Percentiles rank a stretch among this genome's conserved stretches.
Evolutionary conservation across 1,140 invertebrate genomes (phyloP).

Genomic region (Bombus haemorrhoidalis): DNA sequence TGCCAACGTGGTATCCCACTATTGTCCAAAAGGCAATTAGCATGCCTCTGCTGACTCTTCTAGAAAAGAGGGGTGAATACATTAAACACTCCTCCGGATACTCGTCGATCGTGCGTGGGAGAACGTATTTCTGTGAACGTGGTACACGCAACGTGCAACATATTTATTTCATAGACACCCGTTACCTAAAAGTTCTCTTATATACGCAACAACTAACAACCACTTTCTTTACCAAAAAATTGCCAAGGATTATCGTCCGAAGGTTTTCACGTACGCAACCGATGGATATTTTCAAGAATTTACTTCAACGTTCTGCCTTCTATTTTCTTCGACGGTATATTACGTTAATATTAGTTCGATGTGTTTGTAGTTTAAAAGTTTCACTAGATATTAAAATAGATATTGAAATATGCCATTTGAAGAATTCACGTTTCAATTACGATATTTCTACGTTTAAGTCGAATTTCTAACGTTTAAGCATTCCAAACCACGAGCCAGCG

Average conservation of each 20-base stretch:
- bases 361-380: no score
- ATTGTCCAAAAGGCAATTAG: constrained; percentile 72
- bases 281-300: no score
- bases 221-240: background rate
- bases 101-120: constrained; percentile 59
- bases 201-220: no score
- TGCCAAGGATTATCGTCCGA: no score
- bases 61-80: constrained; percentile 68
- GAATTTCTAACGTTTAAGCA: background rate
- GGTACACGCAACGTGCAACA: constrained; percentile 15
- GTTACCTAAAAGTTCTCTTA: background rate
- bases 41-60: constrained; percentile 68
- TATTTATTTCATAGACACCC: constrained; percentile 41
- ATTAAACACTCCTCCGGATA: constrained; percentile 69
- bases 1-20: constrained; percentile 65
- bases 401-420: background rate
- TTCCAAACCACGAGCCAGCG: background rate
- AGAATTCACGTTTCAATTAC: no score
- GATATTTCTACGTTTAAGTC: background rate
- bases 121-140: constrained; percentile 48
- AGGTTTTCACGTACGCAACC: no score
- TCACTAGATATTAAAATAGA: background rate
- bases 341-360: no score
- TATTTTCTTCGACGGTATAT: no score
- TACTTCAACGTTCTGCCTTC: no score